Evolutionary conservation across 2,113 vertebrate species (phyloP), one percentile per base, ranked within the genome.

Genomic region (Microcebus tavaratra): DNA sequence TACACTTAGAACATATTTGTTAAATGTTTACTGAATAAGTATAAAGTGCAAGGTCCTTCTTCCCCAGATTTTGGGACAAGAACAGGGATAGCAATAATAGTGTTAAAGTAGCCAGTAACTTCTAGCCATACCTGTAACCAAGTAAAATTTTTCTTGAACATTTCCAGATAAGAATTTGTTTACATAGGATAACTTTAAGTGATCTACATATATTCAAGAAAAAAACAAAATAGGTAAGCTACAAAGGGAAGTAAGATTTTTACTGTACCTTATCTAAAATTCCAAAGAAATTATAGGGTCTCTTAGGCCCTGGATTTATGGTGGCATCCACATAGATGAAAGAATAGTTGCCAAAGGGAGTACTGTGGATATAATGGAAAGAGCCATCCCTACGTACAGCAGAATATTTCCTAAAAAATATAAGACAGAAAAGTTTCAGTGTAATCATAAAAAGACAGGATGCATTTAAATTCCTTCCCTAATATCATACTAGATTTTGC

Each of bases 271-370:
- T 98, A 97, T 99, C 99, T 97, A 99, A 98, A 98, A 99, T 99
- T 68, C 99, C 99, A 97, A 99, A 99, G 98, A 99, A 99, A 98
- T 99, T 99, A 98, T 98, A 99, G 3, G 99, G 99, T 91, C 99
- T 99, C 96, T 99, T 99, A 48, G 99, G 99, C 76, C 99, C 99
- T 87, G 99, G 99, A 61, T 95, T 99, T 95, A 99, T 98, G 0
- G 99, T 99, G 73, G 99, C 99, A 98, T 99, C 99, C 55, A 99
- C 98, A 45, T 99, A 99, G 94, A 99, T 99, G 93, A 99, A 99
- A 23, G 99, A 99, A 97, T 99, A 99, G 97, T 99, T 99, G 81
- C 99, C 99, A 98, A 99, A 99, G 20, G 99, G 97, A 68, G 99
- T 99, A 80, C 96, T 98, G 96, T 99, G 99, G 61, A 99, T 95